Evolutionary conservation across 1,140 invertebrate species (phyloP), one percentile per base, ranked within the genome.

Genomic region (Atopsyche davidsoni): DNA sequence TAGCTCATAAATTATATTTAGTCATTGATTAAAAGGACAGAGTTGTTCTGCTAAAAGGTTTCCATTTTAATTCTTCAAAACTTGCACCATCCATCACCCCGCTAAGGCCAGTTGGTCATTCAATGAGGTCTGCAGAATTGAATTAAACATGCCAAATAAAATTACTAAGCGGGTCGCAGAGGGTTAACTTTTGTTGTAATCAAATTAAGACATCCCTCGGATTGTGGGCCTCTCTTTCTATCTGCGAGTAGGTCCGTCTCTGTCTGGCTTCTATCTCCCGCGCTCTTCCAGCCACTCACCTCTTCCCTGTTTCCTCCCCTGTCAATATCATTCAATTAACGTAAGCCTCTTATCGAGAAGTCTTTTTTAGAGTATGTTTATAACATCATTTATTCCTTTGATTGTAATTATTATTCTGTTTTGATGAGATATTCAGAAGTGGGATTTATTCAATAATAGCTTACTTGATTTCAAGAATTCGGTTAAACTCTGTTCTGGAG

Each of bases 111-210:
- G 14, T 16, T 44, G 47, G 46, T 55, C 46, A 55, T 45, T 28
- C 28, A 22, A 16, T 50, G 45, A 45, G 42, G 53, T 35, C 28
- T 38, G 31, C 49, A 24, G 41, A 46, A 55, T 55, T 49, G 35
- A 55, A 55, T 55, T 55, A 50, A 55, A 45, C 46, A 31, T 44
- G 46, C 41, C 53, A 49, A 55, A 55, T 55, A 50, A 55, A 49
- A 55, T 55, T 55, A 55, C 16, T 23, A 43, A 35, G 40, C 41
- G 46, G 23, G 18, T 9, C 18, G 41, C 36, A 17, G 19, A 23
- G 43, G 25, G 23, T 42, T 56, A 56, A 56, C 48, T 51, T 56
- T 46, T 45, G 53, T 36, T 36, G 53, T 56, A 56, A 56, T 56
- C 48, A 56, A 51, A 56, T 56, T 56, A 56, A 51, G 40, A 44